These are phyloP conservation scores for Andinoacara biseriatus DNA, from an alignment of 2,113 vertebrate species.

Conservation along the genomic window DNA sequence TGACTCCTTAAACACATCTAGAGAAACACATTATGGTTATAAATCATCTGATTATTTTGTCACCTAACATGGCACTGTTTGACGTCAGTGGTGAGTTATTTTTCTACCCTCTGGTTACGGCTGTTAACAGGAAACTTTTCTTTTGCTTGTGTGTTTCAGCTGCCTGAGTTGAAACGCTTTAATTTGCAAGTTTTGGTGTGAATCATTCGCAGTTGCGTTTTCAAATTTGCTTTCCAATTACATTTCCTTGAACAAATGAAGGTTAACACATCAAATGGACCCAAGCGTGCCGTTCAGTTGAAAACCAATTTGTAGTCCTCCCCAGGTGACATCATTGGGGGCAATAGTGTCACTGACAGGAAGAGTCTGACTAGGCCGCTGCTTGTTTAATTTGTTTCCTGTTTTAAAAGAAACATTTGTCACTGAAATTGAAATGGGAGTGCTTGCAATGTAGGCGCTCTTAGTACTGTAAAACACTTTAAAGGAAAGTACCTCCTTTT, in stretches of 20 bases:
- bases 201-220: background rate
- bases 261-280: background rate
- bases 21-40: background rate
- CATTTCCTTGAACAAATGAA: conserved; percentile 5
- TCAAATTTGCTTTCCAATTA: background rate
- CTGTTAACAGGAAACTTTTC: background rate
- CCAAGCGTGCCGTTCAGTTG: background rate
- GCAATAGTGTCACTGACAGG: background rate
- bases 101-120: background rate
- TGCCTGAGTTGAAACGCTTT: background rate
- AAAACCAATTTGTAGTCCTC: conserved; percentile 12
- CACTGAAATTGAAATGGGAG: background rate
- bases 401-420: background rate
- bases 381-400: background rate
- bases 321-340: conserved; percentile 3
- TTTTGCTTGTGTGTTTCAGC: background rate
- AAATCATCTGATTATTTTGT: background rate
- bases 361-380: background rate
- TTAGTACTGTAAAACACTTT: background rate
- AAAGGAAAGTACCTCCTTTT: background rate
- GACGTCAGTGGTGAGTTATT: background rate
- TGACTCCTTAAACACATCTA: background rate
- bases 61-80: background rate
- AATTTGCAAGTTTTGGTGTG: background rate
- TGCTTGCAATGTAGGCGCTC: background rate